These are phyloP conservation scores for Ylistrum balloti DNA, from an alignment of 1,140 invertebrate genomes.

Conservation along the genomic window DNA sequence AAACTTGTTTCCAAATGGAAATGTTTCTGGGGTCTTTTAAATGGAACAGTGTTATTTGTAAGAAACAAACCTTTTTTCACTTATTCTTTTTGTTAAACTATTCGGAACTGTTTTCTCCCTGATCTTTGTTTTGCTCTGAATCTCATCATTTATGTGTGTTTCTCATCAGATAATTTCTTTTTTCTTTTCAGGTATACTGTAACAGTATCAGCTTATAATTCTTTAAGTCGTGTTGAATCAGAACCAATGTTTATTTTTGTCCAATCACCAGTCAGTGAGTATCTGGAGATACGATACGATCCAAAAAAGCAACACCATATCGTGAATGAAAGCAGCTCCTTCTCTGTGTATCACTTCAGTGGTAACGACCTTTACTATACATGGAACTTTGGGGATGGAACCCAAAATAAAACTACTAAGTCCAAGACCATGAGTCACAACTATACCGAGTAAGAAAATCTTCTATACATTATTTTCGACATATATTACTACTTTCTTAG, in stretches of 20 bases:
- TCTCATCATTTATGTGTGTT: too few species aligned
- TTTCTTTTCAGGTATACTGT: constrained; percentile 55
- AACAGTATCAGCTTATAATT: constrained; percentile 65
- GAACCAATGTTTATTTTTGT: constrained; percentile 60
- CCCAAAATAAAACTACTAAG: background rate
- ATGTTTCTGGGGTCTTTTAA: too few species aligned
- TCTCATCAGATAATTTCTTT: too few species aligned
- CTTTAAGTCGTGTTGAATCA: constrained; percentile 60
- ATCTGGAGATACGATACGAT: background rate
- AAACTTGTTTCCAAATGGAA: too few species aligned
- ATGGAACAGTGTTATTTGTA: too few species aligned
- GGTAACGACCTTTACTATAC: constrained; percentile 66
- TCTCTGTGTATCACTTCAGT: constrained; percentile 57
- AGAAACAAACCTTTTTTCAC: too few species aligned
- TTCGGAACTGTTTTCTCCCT: too few species aligned
- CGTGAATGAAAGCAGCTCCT: constrained; percentile 45
- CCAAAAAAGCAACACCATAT: constrained; percentile 47
- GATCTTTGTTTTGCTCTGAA: too few species aligned
- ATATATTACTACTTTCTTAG: background rate
- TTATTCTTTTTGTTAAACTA: too few species aligned
- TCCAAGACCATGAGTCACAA: constrained; percentile 50
- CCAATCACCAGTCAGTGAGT: constrained; percentile 49
- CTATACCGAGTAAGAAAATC: constrained; percentile 57
- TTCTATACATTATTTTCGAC: background rate
- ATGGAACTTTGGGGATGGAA: constrained; percentile 72